Base-by-base conservation (phyloP, 1,140 invertebrate genomes). In the Sarcophaga peregrina region DNA sequence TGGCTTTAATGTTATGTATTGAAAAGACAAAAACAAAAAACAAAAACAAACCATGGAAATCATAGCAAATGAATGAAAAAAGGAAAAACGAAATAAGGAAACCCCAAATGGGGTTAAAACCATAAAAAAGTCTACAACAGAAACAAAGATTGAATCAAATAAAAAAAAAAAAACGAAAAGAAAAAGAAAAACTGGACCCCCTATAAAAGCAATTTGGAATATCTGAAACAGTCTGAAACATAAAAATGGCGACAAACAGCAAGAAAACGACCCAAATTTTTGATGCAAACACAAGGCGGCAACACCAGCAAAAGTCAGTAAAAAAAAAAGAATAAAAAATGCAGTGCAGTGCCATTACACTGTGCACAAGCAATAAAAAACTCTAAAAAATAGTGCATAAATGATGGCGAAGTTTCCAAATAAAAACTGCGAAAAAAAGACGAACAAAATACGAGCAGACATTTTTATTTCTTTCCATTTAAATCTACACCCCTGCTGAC, bases 201-300 rank as follows among this genome's bases (percentile, higher is more conserved):
- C 54, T 47, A 75, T n/a, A n/a, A 68, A 68, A 68, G 25, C 17
- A 52, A 52, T 10, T 15, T 15, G 47, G 13, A 75, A 75, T 46
- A 75, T 75, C 74, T 46, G 37, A 47, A 75, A 13, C 74, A 75
- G 74, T 46, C 74, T 46, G 45, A 13, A 25, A 48, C 45, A 75
- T 75, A 75, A 75, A 75, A 75, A 75, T 75, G 74, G 74, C 74
- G 74, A 75, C 74, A 75, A 47, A 25, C 37, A 47, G 1, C 5
- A 58, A 58, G 11, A 75, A 75, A 75, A 75, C 37, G 15, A 48
- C 74, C 74, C 11, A 47, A 47, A 46, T 47, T 75, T 75, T 5
- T n/a, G 46, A 75, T 46, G 20, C 3, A 58, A 58, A 68, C 62
- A 20, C 54, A n/a, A 7, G 54, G n/a, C 17, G 54, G n/a, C 17